Conservation (phyloP, 2,113 vertebrate species). For the Amphiprion percula region DNA sequence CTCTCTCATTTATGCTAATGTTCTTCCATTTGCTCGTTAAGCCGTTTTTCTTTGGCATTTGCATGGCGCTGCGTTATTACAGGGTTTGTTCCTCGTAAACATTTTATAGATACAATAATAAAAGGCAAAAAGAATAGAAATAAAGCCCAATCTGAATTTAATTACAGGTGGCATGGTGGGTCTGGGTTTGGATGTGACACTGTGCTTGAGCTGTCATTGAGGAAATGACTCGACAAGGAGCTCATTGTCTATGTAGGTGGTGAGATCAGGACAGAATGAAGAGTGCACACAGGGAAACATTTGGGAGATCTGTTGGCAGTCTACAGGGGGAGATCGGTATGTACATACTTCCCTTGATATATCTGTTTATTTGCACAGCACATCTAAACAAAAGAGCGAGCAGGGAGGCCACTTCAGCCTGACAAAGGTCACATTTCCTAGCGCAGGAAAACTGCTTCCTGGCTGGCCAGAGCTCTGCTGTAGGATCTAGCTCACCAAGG, state of each 20-base stretch:
- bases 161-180: conserved; percentile 44
- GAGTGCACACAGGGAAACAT: conserved; percentile 46
- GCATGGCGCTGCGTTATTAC: conserved; percentile 28
- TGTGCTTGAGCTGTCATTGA: conserved; percentile 35
- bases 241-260: conserved; percentile 21
- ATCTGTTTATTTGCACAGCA: conserved; percentile 84
- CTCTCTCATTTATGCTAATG: conserved; percentile 30
- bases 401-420: conserved; percentile 80
- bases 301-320: conserved; percentile 46
- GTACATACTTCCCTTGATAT: conserved; percentile 75
- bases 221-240: conserved; percentile 28
- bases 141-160: conserved; percentile 35
- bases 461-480: conserved; percentile 46
- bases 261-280: conserved; percentile 30
- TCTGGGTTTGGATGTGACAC: conserved; percentile 26
- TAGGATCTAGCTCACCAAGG: conserved; percentile 35
- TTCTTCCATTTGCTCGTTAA: conserved; percentile 36
- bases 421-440: conserved; percentile 86
- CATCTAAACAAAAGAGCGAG: conserved; percentile 84
- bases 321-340: conserved; percentile 51
- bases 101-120: conserved; percentile 44
- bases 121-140: conserved; percentile 26
- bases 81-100: conserved; percentile 46
- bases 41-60: conserved; percentile 37
- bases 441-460: conserved; percentile 85